Evolutionary conservation across 1,140 invertebrate species (phyloP), one percentile per base, ranked within the genome.

Genomic region (Uloborus diversus): DNA sequence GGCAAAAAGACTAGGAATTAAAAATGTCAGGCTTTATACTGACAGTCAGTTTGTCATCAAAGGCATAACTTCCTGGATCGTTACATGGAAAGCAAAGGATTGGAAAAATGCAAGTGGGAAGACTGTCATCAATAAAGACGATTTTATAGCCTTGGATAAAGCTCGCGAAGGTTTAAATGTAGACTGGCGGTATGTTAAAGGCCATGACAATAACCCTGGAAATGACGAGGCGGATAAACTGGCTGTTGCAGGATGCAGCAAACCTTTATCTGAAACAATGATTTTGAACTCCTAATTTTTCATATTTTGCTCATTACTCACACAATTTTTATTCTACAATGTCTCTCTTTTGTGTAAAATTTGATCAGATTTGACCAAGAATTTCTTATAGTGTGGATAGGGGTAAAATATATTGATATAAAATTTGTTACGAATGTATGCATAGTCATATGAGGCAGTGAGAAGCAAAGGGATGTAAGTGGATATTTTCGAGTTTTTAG

Each of bases 191-290:
- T 89, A 93, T 86, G 92, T 94, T 2, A 85, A 85, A 84, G 96
- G 93, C 13, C 96, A 98, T 85, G 84, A 83, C 57, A 96, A 96
- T 17, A 89, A 93, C 64, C 85, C 90, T 79, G 96, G 96, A 4
- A 98, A 98, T 88, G 96, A 97, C 89, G 91, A 90, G 87, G 96
- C 96, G 20, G 96, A 98, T 86, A 87, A 89, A 84, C 86, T 98
- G 30, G 96, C 96, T 11, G 91, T 92, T 83, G 85, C 86, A 81
- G 92, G 92, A 13, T 78, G 73, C 23, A 28, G 9, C 27, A 78
- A 78, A 56, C 3, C 33, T 20, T 11, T 78, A 37, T 65, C 73
- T 23, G 73, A 78, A 3, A 66, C 59, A 37, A 53, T 78, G 2
- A 66, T 78, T 56, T 33, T 78, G 42, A 42, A 61, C 4, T 75